Evolutionary conservation across 1,140 invertebrate species (phyloP).

Genomic region (Mylabris phalerata): DNA sequence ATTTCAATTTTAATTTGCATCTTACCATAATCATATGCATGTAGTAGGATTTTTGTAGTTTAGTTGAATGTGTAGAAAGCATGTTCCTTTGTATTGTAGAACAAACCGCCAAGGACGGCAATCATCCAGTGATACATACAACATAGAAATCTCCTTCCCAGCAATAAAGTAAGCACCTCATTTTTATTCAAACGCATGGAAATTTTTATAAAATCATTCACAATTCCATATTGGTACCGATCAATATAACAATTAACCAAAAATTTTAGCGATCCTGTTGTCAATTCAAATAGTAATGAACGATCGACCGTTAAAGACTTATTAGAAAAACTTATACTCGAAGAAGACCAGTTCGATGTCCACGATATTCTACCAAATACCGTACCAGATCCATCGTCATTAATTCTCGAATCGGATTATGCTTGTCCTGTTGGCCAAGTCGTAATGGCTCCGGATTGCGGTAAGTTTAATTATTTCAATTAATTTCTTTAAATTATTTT

Average conservation of each 20-base stretch:
- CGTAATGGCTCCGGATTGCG: constrained; percentile 83
- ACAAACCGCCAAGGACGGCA: constrained; percentile 56
- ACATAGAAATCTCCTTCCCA: constrained; percentile 83
- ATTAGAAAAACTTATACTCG: constrained; percentile 79
- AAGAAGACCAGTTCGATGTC: constrained; percentile 89
- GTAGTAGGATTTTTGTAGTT: constrained; percentile 16
- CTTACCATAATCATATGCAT: constrained; percentile 7
- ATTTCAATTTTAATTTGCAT: constrained; percentile 1
- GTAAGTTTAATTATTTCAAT: constrained; percentile 40
- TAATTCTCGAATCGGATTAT: constrained; percentile 81
- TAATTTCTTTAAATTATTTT: background rate
- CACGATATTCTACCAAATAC: constrained; percentile 90
- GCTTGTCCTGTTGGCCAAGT: constrained; percentile 90
- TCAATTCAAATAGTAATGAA: constrained; percentile 79
- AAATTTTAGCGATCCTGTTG: constrained; percentile 73
- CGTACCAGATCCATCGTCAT: constrained; percentile 82
- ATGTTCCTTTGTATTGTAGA: constrained; percentile 42
- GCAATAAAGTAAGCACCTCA: constrained; percentile 76
- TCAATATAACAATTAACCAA: background rate
- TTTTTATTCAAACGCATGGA: constrained; percentile 22
- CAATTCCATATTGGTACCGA: background rate
- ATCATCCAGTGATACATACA: constrained; percentile 73
- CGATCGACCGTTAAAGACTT: constrained; percentile 74
- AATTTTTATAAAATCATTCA: constrained; percentile 17
- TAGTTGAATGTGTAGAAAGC: constrained; percentile 35